phyloP scores from a whole-genome alignment of 2,888 invertebrate genomes.

The Aelia acuminata region DNA sequence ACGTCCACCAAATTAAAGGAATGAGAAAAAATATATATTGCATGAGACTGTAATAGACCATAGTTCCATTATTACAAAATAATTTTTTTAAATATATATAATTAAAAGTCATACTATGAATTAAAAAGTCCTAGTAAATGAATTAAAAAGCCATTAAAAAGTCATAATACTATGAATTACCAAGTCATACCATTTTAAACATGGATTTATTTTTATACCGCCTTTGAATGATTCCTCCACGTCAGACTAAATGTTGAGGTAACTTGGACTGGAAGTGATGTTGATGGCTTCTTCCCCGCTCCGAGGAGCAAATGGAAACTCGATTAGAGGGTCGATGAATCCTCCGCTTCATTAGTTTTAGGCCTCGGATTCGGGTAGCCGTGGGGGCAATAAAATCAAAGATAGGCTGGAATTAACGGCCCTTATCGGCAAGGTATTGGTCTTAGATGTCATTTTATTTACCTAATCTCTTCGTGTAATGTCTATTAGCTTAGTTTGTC shows the following conservation, averaged over 20 bases:
- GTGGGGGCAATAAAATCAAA: background rate
- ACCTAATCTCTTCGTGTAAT: background rate
- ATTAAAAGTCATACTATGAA: too few relatives aligned
- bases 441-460: background rate
- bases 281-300: background rate
- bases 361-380: background rate
- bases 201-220: too few relatives aligned
- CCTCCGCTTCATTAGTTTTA: background rate
- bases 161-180: too few relatives aligned
- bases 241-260: background rate
- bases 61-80: too few relatives aligned
- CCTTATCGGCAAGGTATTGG: background rate
- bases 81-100: too few relatives aligned
- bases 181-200: too few relatives aligned
- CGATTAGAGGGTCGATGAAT: background rate
- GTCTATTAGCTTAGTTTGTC: background rate
- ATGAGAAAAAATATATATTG: too few relatives aligned
- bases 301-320: background rate
- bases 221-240: too few relatives aligned
- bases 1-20: too few relatives aligned
- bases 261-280: background rate
- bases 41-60: too few relatives aligned
- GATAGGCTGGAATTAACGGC: background rate
- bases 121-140: too few relatives aligned
- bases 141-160: too few relatives aligned